A percentile compares a stretch with the other conserved stretches of the same genome.
Evolutionary conservation across 2,888 invertebrate species (phyloP).

Genomic region (Chalcosyrphus nemorum): DNA sequence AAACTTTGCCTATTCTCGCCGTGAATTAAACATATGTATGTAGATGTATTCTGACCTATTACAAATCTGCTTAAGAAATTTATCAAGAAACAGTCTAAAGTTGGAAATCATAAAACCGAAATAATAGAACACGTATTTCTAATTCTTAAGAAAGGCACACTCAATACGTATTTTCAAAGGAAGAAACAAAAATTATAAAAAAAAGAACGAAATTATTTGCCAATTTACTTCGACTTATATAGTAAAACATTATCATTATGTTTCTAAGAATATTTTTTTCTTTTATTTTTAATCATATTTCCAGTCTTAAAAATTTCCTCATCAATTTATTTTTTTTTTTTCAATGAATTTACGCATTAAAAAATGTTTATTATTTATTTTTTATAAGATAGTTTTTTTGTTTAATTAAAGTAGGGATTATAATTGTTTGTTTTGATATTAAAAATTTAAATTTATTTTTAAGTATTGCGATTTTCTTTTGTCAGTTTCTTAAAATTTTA

Average conservation of each 20-base stretch:
- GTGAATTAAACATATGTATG: too few relatives aligned
- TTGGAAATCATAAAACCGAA: neutral
- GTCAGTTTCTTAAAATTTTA: conserved; percentile 4
- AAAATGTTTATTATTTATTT: conserved; percentile 31
- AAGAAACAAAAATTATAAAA: neutral
- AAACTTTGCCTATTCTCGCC: too few relatives aligned
- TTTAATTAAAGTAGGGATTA: conserved; percentile 54
- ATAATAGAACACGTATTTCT: conserved; percentile 48
- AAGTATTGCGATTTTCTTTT: conserved; percentile 59
- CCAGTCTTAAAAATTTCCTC: conserved; percentile 73
- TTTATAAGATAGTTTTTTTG: conserved; percentile 28
- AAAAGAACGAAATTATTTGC: neutral
- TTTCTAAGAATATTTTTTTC: conserved; percentile 35
- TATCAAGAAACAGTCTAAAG: too few relatives aligned
- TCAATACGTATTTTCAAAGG: conserved; percentile 51
- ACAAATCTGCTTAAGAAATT: too few relatives aligned
- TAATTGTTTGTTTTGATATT: conserved; percentile 28
- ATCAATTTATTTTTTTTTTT: conserved; percentile 43
- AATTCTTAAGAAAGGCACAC: conserved; percentile 72
- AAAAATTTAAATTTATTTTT: conserved; percentile 52
- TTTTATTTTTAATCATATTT: conserved; percentile 59
- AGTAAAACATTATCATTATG: conserved; percentile 51
- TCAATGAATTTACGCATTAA: conserved; percentile 38
- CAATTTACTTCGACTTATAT: conserved; percentile 41
- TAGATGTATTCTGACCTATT: too few relatives aligned